Conservation (phyloP, 92 coral and sea anemone species). For the Epizoanthus scotinus region DNA sequence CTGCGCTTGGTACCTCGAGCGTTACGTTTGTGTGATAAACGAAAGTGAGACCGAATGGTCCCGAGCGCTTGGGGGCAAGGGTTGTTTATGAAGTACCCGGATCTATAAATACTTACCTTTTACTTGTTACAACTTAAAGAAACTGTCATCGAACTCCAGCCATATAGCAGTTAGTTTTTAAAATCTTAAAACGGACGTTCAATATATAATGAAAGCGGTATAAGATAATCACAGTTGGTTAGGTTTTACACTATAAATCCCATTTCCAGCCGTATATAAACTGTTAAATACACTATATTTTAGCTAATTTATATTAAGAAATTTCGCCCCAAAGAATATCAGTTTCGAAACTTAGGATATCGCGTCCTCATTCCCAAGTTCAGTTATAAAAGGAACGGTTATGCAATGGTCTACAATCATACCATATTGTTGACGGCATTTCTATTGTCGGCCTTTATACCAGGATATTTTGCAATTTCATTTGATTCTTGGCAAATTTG, state of each 20-base stretch:
- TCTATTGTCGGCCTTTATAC: not conserved
- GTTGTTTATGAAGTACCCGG: conserved; percentile 14
- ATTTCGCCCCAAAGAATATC: not conserved
- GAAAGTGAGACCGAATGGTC: conserved; percentile 18
- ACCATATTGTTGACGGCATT: not conserved
- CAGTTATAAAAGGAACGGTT: not conserved
- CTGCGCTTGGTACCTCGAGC: not conserved
- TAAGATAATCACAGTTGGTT: not conserved
- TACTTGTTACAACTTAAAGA: not conserved
- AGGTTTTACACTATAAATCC: no score
- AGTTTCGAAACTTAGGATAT: not conserved
- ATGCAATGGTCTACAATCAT: not conserved
- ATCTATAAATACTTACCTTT: not conserved
- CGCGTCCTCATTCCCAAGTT: not conserved
- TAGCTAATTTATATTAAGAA: not conserved
- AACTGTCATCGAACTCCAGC: not conserved
- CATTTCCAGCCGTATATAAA: not conserved
- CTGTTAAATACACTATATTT: not conserved
- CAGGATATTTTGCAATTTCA: not conserved
- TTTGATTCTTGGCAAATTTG: not conserved
- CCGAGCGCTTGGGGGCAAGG: conserved; percentile 1
- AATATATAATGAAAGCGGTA: not conserved
- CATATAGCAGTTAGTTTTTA: not conserved
- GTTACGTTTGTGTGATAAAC: not conserved
- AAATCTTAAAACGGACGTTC: not conserved